Conservation (phyloP, 2,888 invertebrate species). For the Polydrusus pterygomalis region DNA sequence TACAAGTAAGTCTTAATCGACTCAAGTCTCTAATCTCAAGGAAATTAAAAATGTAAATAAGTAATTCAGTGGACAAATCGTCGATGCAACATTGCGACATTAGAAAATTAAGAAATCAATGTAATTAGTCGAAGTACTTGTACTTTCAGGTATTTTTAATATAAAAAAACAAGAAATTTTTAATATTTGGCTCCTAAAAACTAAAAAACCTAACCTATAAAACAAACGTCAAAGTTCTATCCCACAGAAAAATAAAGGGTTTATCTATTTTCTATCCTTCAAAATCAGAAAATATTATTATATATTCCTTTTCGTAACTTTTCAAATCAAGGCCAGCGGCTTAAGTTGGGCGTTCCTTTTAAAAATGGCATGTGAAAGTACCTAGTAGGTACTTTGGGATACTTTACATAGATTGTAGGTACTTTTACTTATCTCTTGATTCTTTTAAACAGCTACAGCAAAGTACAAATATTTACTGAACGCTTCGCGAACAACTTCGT, state of each 20-base stretch:
- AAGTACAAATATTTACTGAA: too few species aligned
- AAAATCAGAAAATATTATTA: too few species aligned
- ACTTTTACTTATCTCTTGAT: too few species aligned
- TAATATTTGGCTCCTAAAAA: conserved; percentile 17
- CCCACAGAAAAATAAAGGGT: not conserved
- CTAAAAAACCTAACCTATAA: conserved; percentile 32
- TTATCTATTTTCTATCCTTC: too few species aligned
- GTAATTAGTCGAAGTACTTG: conserved; percentile 8
- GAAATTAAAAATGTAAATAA: conserved; percentile 74
- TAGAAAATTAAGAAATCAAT: conserved; percentile 19
- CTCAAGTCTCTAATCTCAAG: conserved; percentile 73
- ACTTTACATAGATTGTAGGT: too few species aligned
- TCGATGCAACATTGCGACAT: conserved; percentile 52
- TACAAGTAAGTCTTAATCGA: conserved; percentile 73
- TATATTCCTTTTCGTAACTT: too few species aligned
- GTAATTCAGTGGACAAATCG: conserved; percentile 71
- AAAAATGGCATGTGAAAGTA: too few species aligned
- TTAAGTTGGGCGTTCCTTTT: too few species aligned
- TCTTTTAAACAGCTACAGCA: too few species aligned
- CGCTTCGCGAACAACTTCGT: too few species aligned
- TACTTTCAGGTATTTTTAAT: conserved; percentile 9
- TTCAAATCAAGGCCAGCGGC: too few species aligned
- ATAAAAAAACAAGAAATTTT: conserved; percentile 22
- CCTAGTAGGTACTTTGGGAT: too few species aligned
- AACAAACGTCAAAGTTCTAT: conserved; percentile 13